Evolutionary conservation across 2,113 vertebrate genomes (phyloP).

Genomic region (Motacilla alba): DNA sequence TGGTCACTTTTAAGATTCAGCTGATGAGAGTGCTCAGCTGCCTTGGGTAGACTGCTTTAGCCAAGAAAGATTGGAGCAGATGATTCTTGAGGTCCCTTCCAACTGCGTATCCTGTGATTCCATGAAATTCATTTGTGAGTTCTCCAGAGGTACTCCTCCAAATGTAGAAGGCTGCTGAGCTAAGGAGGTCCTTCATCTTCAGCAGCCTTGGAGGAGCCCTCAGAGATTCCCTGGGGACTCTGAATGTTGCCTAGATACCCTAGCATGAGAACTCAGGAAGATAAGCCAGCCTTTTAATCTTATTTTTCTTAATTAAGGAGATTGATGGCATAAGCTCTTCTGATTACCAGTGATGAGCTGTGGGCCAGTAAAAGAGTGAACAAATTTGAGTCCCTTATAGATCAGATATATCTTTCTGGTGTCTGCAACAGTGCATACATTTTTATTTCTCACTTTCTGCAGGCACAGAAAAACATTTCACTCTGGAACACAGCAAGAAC

Average conservation of each 20-base stretch:
- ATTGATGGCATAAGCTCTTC: not conserved
- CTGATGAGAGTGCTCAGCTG: accelerated
- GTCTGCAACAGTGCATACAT: accelerated
- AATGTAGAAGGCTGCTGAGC: not conserved
- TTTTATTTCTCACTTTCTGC: not conserved
- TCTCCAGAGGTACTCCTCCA: not conserved
- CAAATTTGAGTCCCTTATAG: not conserved
- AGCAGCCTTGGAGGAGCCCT: not conserved
- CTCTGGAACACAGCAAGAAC: not conserved
- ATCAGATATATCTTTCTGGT: not conserved
- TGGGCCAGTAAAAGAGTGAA: not conserved
- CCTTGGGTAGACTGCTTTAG: not conserved
- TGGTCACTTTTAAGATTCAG: not conserved
- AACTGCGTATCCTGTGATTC: not conserved
- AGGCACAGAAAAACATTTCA: not conserved
- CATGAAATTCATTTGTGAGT: not conserved
- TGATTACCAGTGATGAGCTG: not conserved
- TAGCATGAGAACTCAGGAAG: not conserved
- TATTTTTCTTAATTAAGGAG: not conserved
- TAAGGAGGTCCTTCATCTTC: not conserved
- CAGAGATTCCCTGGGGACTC: not conserved
- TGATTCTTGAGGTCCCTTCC: not conserved
- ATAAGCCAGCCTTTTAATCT: not conserved
- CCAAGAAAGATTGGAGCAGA: not conserved
- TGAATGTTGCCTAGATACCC: not conserved